Base-by-base conservation (phyloP, 2,888 invertebrate species). In the Tinea pellionella region DNA sequence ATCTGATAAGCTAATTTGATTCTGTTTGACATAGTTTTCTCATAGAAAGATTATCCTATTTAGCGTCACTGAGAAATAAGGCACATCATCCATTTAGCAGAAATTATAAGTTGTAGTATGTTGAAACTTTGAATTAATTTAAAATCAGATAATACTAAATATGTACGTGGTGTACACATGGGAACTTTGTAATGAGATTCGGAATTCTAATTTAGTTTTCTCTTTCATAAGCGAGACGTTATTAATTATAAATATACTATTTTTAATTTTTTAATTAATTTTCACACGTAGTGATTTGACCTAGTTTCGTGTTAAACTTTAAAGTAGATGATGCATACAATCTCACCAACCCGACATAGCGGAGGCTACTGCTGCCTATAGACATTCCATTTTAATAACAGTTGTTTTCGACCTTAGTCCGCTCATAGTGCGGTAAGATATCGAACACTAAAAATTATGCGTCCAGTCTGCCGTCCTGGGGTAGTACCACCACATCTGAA, bases 51-150 rank as follows among this genome's bases (percentile, higher is more conserved):
- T 53, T 53, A 53, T 53, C 24, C 24, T 18, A n/a, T 37, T 37
- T 12, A 53, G 53, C 12, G n/a, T 24, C 2, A 16, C 47, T 47
- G 11, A 53, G 53, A 13, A 15, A 57, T 32, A 57, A 57, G 32
- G 32, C 32, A 13, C 57, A 16, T 57, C 57, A 32, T 32, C 30
- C 32, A 57, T 57, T 57, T 57, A 57, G 57, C 57, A 57, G 30
- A 57, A 57, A 57, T 57, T 57, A 57, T 24, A 53, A 53, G 19
- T 24, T 53, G 13, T 4, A 1, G 47, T 57, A 57, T 9, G 15
- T 13, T 57, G 32, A 24, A 53, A 53, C 16, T 53, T 24, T 53
- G 53, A 53, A 53, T 53, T 53, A 53, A 53, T 24, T 53, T 53
- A 53, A 53, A 53, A 53, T 53, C 53, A 12, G 53, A 53, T 53